phyloP scores from a whole-genome alignment of 2,888 invertebrate species.

The Parnassius glacialis region DNA sequence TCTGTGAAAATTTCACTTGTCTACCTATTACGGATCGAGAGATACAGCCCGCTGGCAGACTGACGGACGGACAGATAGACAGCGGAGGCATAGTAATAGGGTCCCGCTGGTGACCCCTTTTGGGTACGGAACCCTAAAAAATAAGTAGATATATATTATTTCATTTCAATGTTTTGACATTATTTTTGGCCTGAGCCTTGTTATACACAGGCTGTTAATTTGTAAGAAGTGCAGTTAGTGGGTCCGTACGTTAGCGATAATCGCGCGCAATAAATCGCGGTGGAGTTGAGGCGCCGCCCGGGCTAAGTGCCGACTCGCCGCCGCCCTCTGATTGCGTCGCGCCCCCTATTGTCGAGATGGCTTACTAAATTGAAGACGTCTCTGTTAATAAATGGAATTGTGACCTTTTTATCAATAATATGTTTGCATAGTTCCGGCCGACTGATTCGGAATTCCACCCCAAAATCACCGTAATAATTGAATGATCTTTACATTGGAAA shows the following conservation, averaged over 20 bases:
- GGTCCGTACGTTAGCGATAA: constrained; percentile 24
- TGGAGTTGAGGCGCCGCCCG: constrained; percentile 35
- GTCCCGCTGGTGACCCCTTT: too few relatives aligned
- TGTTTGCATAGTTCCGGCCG: not conserved
- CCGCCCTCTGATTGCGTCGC: constrained; percentile 9
- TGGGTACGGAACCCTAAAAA: too few relatives aligned
- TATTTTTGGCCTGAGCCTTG: not conserved
- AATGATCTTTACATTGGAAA: too few relatives aligned
- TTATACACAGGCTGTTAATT: constrained; percentile 22
- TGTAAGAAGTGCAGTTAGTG: constrained; percentile 20
- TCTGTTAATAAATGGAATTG: constrained; percentile 13
- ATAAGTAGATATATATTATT: too few relatives aligned
- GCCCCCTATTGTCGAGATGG: constrained; percentile 10
- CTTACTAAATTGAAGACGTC: constrained; percentile 19
- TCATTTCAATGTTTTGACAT: too few relatives aligned
- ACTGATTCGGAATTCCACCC: too few relatives aligned
- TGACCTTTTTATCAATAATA: constrained; percentile 20
- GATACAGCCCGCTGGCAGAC: too few relatives aligned
- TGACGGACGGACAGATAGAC: too few relatives aligned
- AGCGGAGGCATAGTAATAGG: too few relatives aligned
- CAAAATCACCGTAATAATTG: too few relatives aligned
- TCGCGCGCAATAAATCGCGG: constrained; percentile 34
- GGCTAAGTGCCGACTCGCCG: constrained; percentile 38
- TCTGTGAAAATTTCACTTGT: too few relatives aligned
- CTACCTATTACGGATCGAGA: too few relatives aligned